These are phyloP conservation scores for Drosophila barbarae DNA, from an alignment of 2,888 invertebrate species.

Conservation along the genomic window DNA sequence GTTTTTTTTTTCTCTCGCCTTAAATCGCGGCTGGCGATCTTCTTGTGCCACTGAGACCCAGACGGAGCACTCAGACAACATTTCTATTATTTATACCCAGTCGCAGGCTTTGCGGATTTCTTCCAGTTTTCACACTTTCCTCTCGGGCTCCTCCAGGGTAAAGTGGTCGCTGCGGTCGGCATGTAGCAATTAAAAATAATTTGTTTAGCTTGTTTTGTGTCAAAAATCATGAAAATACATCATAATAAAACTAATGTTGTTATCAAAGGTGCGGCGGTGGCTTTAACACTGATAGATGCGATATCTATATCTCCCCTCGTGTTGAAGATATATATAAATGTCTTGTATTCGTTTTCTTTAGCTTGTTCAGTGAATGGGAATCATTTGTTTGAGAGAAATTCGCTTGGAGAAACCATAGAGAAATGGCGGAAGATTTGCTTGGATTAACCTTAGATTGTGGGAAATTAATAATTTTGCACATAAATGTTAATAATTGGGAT, in stretches of 20 bases:
- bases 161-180: constrained; percentile 32
- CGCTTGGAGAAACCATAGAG: constrained; percentile 6
- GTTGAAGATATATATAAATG: not conserved
- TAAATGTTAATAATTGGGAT: not conserved
- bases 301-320: constrained; percentile 17
- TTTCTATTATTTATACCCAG: constrained; percentile 69
- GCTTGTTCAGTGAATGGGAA: constrained; percentile 26
- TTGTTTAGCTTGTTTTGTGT: constrained; percentile 69
- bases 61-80: constrained; percentile 47
- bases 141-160: constrained; percentile 34
- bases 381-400: constrained; percentile 26
- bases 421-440: constrained; percentile 6
- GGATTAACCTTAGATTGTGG: constrained; percentile 12
- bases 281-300: constrained; percentile 15
- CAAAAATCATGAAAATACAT: constrained; percentile 68
- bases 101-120: constrained; percentile 43
- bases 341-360: constrained; percentile 9
- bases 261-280: constrained; percentile 44
- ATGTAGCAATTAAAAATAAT: constrained; percentile 74
- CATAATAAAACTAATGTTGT: constrained; percentile 54
- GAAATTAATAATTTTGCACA: not conserved
- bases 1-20: constrained; percentile 5
- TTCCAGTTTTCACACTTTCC: constrained; percentile 71
- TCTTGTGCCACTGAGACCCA: constrained; percentile 7
- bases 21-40: constrained; percentile 56